phyloP scores from a whole-genome alignment of 2,888 invertebrate genomes.

The Eustalomyia histrio region DNA sequence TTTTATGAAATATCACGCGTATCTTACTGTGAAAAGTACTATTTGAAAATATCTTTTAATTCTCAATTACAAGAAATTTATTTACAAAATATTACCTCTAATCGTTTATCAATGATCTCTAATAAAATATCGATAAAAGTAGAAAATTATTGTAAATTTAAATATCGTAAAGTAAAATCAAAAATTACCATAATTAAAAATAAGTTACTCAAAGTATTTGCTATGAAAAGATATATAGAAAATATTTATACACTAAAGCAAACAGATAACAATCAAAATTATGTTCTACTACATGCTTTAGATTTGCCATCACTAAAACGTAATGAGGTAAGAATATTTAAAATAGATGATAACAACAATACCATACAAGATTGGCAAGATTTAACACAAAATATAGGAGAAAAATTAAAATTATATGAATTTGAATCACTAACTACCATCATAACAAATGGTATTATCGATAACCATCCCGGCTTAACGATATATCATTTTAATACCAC shows the following conservation, averaged over 20 bases:
- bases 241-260: constrained; percentile 58
- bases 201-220: constrained; percentile 68
- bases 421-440: constrained; percentile 55
- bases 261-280: constrained; percentile 40
- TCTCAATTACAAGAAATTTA: constrained; percentile 63
- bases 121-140: constrained; percentile 68
- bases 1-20: constrained; percentile 57
- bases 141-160: constrained; percentile 70
- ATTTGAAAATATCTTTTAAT: constrained; percentile 67
- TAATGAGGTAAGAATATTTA: constrained; percentile 74
- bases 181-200: constrained; percentile 70
- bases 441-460: constrained; percentile 67
- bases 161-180: constrained; percentile 68
- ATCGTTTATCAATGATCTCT: constrained; percentile 49
- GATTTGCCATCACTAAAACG: constrained; percentile 65
- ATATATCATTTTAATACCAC: constrained; percentile 68
- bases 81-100: constrained; percentile 67
- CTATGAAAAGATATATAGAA: constrained; percentile 71
- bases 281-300: constrained; percentile 70
- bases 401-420: constrained; percentile 68
- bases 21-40: constrained; percentile 66
- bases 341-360: constrained; percentile 65
- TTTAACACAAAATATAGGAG: constrained; percentile 70
- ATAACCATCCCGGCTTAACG: constrained; percentile 69
- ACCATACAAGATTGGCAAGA: constrained; percentile 73